Base-by-base conservation (phyloP, 2,797 vertebrate genomes). In the Vespertilio murinus region DNA sequence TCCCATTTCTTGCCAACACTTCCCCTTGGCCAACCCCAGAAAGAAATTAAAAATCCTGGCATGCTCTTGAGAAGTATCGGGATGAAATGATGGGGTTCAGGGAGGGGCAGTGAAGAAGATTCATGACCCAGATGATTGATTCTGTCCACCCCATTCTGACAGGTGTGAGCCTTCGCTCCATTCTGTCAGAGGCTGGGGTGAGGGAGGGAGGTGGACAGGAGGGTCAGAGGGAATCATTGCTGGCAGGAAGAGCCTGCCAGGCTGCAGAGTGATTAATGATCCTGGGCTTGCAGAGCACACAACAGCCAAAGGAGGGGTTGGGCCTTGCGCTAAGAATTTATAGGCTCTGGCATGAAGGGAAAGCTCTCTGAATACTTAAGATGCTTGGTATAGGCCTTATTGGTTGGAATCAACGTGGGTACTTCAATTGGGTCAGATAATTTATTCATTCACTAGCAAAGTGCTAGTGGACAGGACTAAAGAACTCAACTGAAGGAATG, bases 241-340 rank as follows among this genome's bases (percentile, higher is more conserved):
- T 40, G 74, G 65, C 78, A 52, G 79, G 47, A 88, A 96, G 67
- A 86, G 45, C 81, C 82, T 88, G 49, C 88, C 35, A 52, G 45
- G 85, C 23, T 3, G 70, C 84, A 88, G 45, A 73, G 33, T 97
- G 93, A 96, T 95, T 70, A 87, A 95, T 94, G 88, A 93, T 77
- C 61, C 75, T 67, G 35, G 4, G 25, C 25, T 64, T 88, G 22
- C 30, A 54, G 38, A 92, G 65, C 17, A 83, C 65, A 92, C 47
- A 47, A 59, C 33, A 47, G 69, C 16, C 35, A 75, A 74, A 91
- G 75, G 35, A 89, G 30, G 28, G 38, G 22, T 9, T 65, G 33
- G 71, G 30, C 59, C 78, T 81, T 49, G n/a, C 59, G 91, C 83
- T 92, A 77, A 86, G 93, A 89, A 96, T 96, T 40, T 89, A 75